Evolutionary conservation across 2,797 vertebrate species (phyloP), one percentile per base, ranked within the genome.

Genomic region (Carcharodon carcharias): DNA sequence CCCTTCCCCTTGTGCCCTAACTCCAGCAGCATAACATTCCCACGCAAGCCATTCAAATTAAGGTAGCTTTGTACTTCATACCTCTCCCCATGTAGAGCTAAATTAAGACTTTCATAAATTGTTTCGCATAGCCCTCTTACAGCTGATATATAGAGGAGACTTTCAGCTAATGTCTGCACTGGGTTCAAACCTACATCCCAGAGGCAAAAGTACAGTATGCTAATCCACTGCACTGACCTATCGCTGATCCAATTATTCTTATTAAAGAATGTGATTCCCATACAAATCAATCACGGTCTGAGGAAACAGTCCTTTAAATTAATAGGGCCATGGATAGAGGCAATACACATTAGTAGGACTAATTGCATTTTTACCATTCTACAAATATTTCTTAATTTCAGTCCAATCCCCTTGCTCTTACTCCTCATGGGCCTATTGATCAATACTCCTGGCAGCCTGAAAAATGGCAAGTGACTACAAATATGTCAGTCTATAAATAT

Each of bases 201-300:
- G 61, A 40, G 89, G 35, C 28, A 61, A 92, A 92, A 9, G 35
- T 63, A 40, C 58, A 92, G 35, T 23, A 8, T 67, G n/a, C 91
- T 67, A 93, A 50, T 45, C n/a, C 91, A 93, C 9, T 67, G 91
- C 61, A 93, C 21, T 40, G n/a, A 67, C n/a, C 40, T 93, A 63
- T 65, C 18, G n/a, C 35, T 63, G 45, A 45, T 28, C 18, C 63
- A 93, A 67, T 93, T 93, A 93, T 93, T 93, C 61, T 93, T 93
- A 93, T 93, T 93, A 93, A 93, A 93, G n/a, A 93, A 67, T 26
- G n/a, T 50, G 63, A 93, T 93, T 93, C n/a, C 63, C 2, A 45
- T 93, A 45, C 9, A 65, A 93, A 67, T 93, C 63, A 93, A 67
- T 93, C 91, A 93, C 63, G 21, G 21, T 67, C 91, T 93, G 35